Conservation (phyloP, 1,140 invertebrate genomes). For the Sycophila sp. region DNA sequence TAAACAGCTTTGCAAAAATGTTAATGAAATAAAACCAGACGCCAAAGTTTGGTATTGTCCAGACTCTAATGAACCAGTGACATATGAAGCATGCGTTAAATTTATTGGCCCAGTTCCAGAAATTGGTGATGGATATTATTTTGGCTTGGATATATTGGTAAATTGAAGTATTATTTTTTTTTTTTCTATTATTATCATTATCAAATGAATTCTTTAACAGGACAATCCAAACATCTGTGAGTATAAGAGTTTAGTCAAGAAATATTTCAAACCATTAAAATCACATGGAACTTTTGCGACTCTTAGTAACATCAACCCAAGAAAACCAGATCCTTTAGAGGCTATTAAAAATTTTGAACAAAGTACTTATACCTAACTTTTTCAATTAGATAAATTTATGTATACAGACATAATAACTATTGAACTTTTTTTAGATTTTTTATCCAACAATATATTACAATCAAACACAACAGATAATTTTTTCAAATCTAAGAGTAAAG, state of each 20-base stretch:
- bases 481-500: constrained; percentile 14
- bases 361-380: constrained; percentile 47
- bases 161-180: constrained; percentile 51
- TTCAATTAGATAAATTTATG: neutral
- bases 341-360: constrained; percentile 47
- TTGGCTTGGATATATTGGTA: constrained; percentile 70
- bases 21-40: constrained; percentile 57
- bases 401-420: neutral
- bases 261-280: constrained; percentile 43
- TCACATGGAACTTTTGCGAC: constrained; percentile 48
- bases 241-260: constrained; percentile 38
- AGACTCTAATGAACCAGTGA: constrained; percentile 34
- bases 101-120: constrained; percentile 68
- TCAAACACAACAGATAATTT: constrained; percentile 30
- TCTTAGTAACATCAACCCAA: constrained; percentile 46
- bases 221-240: constrained; percentile 41
- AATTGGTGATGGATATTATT: constrained; percentile 66
- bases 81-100: constrained; percentile 60
- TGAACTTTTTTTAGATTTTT: constrained; percentile 37
- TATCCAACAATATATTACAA: constrained; percentile 39
- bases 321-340: constrained; percentile 45
- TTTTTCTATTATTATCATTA: constrained; percentile 7
- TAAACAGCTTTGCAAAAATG: constrained; percentile 58
- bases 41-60: constrained; percentile 48
- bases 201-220: constrained; percentile 38